Percentiles rank a stretch among this genome's conserved stretches.
Conservation (phyloP, 2,888 invertebrate genomes). For the Bimastos eiseni region DNA sequence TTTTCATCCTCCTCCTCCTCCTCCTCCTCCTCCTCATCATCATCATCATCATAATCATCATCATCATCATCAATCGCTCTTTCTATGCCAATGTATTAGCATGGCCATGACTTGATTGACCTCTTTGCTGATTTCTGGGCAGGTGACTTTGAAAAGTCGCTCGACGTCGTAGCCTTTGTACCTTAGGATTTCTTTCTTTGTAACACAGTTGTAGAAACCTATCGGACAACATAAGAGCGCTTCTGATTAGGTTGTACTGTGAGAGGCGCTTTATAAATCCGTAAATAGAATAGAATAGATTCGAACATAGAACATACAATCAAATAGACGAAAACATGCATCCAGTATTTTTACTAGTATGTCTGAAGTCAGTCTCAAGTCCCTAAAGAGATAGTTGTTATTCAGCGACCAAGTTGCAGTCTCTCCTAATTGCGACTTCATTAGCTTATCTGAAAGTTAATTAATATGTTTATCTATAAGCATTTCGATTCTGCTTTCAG, state of each 20-base stretch:
- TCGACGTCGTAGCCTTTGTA: neutral
- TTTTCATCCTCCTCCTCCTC: neutral
- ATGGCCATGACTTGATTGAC: neutral
- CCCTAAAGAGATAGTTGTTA: neutral
- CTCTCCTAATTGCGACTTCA: neutral
- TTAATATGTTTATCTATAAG: no score
- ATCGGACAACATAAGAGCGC: no score
- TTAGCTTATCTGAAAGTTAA: neutral
- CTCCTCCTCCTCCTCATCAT: no score
- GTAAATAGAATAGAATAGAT: no score
- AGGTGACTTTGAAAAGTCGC: neutral
- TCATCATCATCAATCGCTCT: neutral
- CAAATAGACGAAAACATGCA: neutral
- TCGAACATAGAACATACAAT: no score
- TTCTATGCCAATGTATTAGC: no score
- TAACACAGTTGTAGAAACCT: slow-evolving; percentile 18
- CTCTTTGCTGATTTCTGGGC: slow-evolving; percentile 14
- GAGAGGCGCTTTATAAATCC: no score
- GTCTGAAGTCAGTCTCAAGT: neutral
- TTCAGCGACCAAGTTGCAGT: neutral
- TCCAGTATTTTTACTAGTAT: no score
- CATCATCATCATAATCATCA: neutral
- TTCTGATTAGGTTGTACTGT: no score
- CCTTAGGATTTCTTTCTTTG: neutral
- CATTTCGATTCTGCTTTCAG: no score